phyloP scores from a whole-genome alignment of 2,113 vertebrate species.

The Furnarius figulus region DNA sequence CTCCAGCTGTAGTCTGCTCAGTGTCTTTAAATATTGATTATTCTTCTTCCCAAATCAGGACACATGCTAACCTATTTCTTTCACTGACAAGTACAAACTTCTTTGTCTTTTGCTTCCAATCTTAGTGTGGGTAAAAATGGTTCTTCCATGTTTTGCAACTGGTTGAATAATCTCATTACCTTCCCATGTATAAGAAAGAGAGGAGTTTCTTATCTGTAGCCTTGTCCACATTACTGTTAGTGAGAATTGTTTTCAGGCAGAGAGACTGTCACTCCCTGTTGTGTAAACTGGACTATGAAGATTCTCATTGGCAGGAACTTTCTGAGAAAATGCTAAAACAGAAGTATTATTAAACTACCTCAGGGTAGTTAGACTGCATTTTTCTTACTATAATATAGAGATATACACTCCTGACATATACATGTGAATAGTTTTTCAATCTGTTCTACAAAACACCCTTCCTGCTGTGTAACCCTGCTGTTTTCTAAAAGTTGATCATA shows the following conservation, averaged over 20 bases:
- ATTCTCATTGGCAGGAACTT: background rate
- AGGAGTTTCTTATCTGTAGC: background rate
- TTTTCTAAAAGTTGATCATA: background rate
- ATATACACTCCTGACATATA: background rate
- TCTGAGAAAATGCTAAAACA: background rate
- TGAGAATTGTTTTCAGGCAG: background rate
- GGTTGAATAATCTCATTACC: background rate
- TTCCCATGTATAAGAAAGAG: background rate
- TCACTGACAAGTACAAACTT: background rate
- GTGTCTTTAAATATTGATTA: constrained; percentile 18
- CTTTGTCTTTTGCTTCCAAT: background rate
- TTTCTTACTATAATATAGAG: background rate
- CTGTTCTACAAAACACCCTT: background rate
- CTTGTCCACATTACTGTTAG: background rate
- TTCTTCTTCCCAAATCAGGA: background rate
- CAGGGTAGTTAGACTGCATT: background rate
- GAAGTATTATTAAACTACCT: background rate
- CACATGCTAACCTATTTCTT: background rate
- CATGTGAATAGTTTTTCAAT: background rate
- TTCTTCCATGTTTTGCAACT: background rate
- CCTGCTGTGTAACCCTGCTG: background rate
- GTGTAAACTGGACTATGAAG: background rate
- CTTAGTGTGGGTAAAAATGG: background rate
- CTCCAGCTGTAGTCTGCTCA: background rate
- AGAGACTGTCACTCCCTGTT: background rate